These are phyloP conservation scores for human DNA, from an alignment of 2,113 vertebrate genomes.

Conservation along the genomic window GRCh38 chr15:64844001-64844500, in stretches of 20 bases:
- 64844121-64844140: not conserved
- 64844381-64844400: not conserved
- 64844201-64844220: not conserved
- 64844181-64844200: not conserved
- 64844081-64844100: conserved; percentile 22
- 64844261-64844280: not conserved
- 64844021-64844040: not conserved
- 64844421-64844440: conserved; percentile 20
- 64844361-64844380: not conserved
- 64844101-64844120: not conserved
- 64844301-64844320: not conserved
- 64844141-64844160: not conserved
- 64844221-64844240: not conserved
- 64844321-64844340: not conserved
- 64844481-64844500: not conserved
- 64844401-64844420: not conserved
- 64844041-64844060: not conserved
- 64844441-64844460: not conserved
- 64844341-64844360: not conserved
- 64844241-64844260: not conserved
- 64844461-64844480: not conserved
- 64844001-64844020: not conserved
- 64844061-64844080: not conserved
- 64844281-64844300: not conserved
- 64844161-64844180: not conserved